These are phyloP conservation scores for Theocolax elegans DNA, from an alignment of 1,140 invertebrate genomes.

Conservation along the genomic window DNA sequence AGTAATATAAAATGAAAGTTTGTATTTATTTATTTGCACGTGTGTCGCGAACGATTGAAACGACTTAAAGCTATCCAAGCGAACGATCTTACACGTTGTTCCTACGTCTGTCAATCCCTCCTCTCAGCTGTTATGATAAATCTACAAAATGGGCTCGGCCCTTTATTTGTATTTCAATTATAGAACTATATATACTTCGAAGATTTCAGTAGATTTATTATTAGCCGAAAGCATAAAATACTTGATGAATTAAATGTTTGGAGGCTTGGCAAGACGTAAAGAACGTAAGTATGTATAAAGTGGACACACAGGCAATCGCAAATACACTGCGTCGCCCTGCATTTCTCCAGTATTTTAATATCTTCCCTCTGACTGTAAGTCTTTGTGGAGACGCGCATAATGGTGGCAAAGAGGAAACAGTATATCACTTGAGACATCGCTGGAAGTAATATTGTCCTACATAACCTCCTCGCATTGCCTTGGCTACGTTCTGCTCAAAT, in stretches of 20 bases:
- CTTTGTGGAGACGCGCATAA: slow-evolving; percentile 47
- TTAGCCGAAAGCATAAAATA: slow-evolving; percentile 58
- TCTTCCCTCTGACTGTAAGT: slow-evolving; percentile 49
- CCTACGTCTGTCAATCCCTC: slow-evolving; percentile 10
- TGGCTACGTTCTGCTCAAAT: slow-evolving; percentile 96
- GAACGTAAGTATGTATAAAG: slow-evolving; percentile 59
- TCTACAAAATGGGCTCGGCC: slow-evolving; percentile 34
- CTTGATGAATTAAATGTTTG: slow-evolving; percentile 58
- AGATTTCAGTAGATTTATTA: slow-evolving; percentile 41
- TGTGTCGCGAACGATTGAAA: slow-evolving; percentile 26
- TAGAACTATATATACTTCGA: slow-evolving; percentile 37
- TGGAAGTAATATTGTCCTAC: slow-evolving; percentile 94
- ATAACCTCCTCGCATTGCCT: slow-evolving; percentile 95
- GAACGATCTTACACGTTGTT: slow-evolving; percentile 10
- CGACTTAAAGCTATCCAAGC: slow-evolving; percentile 26
- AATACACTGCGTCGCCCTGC: slow-evolving; percentile 46
- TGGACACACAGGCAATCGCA: slow-evolving; percentile 49
- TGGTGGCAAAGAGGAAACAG: slow-evolving; percentile 37
- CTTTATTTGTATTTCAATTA: slow-evolving; percentile 31
- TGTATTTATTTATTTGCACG: slow-evolving; percentile 23
- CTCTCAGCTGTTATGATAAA: slow-evolving; percentile 16
- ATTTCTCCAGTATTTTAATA: slow-evolving; percentile 49
- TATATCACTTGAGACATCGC: slow-evolving; percentile 92
- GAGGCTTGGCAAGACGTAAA: slow-evolving; percentile 60
- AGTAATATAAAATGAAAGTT: slow-evolving; percentile 16